These are phyloP conservation scores for Agrotis segetum DNA, from an alignment of 2,888 invertebrate genomes.

Conservation along the genomic window DNA sequence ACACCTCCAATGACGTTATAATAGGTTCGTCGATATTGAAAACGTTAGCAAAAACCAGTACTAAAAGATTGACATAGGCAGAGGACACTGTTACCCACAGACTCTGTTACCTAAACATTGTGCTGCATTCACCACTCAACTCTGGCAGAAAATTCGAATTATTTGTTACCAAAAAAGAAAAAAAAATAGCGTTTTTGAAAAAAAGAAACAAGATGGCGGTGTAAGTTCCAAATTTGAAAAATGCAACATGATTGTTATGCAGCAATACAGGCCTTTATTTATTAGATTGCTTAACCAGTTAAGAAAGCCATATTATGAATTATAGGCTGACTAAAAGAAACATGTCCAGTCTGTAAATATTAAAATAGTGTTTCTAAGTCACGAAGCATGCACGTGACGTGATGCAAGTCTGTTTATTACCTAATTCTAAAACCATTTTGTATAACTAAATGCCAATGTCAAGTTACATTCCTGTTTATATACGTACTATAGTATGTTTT, in stretches of 20 bases:
- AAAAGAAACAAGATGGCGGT: not conserved
- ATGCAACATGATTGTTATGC: not conserved
- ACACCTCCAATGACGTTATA: not conserved
- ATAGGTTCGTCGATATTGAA: not conserved
- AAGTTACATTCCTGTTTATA: conserved; percentile 24
- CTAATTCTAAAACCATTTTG: conserved; percentile 54
- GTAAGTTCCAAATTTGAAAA: not conserved
- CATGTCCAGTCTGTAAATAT: conserved; percentile 28
- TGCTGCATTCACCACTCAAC: no score
- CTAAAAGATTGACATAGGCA: not conserved
- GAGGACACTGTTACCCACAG: no score
- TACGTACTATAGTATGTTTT: conserved; percentile 23
- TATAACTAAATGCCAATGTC: conserved; percentile 60
- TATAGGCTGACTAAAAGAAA: not conserved
- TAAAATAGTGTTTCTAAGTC: conserved; percentile 49
- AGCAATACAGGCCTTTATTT: not conserved
- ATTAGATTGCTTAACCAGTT: conserved; percentile 2
- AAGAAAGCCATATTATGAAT: conserved; percentile 7
- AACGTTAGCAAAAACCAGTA: not conserved
- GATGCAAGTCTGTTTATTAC: conserved; percentile 38
- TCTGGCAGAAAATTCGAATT: no score
- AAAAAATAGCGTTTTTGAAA: no score
- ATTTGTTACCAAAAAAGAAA: no score
- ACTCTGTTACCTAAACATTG: not conserved
- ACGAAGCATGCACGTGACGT: conserved; percentile 53